Evolutionary conservation across 2,888 invertebrate genomes (phyloP).

Genomic region (Heteropelma amictum): DNA sequence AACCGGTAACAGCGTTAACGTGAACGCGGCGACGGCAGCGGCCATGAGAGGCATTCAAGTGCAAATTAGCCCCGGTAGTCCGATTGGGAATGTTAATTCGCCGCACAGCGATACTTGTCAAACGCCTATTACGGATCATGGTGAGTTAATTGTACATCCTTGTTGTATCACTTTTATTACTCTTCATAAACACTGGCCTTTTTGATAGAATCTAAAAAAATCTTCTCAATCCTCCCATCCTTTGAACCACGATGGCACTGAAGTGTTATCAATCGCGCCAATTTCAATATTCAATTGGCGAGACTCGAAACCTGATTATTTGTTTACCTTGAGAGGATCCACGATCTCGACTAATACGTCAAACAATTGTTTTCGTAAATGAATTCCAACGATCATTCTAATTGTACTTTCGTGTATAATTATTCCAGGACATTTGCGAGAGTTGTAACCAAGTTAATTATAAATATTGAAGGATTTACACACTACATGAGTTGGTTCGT

Average conservation of each 20-base stretch:
- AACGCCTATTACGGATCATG: conserved; percentile 71
- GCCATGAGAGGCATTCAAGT: conserved; percentile 67
- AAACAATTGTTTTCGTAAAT: background rate
- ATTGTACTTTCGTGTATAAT: too few relatives aligned
- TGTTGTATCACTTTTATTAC: too few relatives aligned
- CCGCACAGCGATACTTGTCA: conserved; percentile 69
- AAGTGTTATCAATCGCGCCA: background rate
- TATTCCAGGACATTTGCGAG: background rate
- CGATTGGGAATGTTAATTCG: conserved; percentile 66
- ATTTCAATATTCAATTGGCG: background rate
- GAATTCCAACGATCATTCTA: background rate
- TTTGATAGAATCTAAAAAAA: too few relatives aligned
- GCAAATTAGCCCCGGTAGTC: conserved; percentile 66
- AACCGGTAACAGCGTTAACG: conserved; percentile 61
- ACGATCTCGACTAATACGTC: background rate
- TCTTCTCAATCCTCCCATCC: too few relatives aligned
- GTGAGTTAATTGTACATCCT: conserved; percentile 57
- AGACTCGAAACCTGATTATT: too few relatives aligned
- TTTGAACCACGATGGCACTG: background rate
- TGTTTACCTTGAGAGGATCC: too few relatives aligned
- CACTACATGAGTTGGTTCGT: too few relatives aligned
- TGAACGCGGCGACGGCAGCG: conserved; percentile 63
- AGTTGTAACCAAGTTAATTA: too few relatives aligned
- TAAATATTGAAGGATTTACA: too few relatives aligned
- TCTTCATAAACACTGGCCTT: too few relatives aligned